A percentile compares a stretch with the other conserved stretches of the same genome.
These are phyloP conservation scores for cattle (Bos taurus) DNA, from an alignment of 2,113 vertebrate genomes.

Conservation along the genomic window DNA sequence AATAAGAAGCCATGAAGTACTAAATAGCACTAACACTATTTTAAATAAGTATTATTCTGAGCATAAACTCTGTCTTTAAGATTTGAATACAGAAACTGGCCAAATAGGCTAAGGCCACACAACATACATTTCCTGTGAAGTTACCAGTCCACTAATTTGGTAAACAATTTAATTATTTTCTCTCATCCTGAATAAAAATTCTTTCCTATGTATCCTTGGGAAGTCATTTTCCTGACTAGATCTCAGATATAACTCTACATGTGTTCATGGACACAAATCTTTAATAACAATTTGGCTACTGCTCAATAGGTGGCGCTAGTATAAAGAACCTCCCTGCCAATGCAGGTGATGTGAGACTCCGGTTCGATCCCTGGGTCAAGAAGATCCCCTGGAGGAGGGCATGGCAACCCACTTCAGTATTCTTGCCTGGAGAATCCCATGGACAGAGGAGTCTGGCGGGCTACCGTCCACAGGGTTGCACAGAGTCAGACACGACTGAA, in stretches of 20 bases:
- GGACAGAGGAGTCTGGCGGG: not conserved
- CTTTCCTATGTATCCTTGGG: not conserved
- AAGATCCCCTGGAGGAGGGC: not conserved
- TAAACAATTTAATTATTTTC: not conserved
- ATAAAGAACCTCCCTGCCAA: not conserved
- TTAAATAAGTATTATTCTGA: not conserved
- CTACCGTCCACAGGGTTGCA: not conserved
- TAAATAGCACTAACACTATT: not conserved
- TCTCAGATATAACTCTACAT: not conserved
- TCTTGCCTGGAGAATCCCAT: not conserved
- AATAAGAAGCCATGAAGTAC: not conserved
- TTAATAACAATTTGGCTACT: not conserved
- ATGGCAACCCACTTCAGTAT: not conserved
- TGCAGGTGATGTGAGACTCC: not conserved
- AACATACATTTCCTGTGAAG: not conserved
- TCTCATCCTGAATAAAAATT: constrained; percentile 22
- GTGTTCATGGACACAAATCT: not conserved
- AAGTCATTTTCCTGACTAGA: not conserved
- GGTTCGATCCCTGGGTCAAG: not conserved
- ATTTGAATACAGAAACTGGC: not conserved
- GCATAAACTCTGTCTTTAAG: not conserved
- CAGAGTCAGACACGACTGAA: not conserved
- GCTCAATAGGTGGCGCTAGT: not conserved
- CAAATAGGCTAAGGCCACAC: not conserved
- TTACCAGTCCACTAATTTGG: not conserved